Conservation (phyloP, 2,797 vertebrate species). For the Coendou prehensilis region DNA sequence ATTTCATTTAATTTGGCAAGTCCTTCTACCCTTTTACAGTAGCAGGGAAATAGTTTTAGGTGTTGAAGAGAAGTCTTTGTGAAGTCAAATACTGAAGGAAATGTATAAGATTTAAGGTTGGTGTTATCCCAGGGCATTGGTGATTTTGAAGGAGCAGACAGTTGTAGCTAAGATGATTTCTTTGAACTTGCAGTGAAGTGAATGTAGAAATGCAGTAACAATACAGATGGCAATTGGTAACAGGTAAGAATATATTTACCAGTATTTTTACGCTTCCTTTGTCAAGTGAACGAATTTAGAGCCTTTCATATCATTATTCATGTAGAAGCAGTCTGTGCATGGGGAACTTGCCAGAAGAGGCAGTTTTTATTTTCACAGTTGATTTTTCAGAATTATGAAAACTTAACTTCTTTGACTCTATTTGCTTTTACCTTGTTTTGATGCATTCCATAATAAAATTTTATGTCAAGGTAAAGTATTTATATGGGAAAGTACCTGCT, state of each 20-base stretch:
- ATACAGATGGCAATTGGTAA: conserved; percentile 65
- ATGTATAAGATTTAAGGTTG: neutral
- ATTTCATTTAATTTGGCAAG: neutral
- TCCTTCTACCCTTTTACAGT: neutral
- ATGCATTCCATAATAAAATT: conserved; percentile 73
- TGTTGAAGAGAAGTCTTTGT: conserved; percentile 14
- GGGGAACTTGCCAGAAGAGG: conserved; percentile 63
- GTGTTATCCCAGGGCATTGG: neutral
- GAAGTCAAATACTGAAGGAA: neutral
- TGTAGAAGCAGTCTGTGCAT: conserved; percentile 42
- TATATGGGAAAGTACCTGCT: conserved; percentile 67
- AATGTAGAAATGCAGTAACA: conserved; percentile 58
- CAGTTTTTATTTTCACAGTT: conserved; percentile 79
- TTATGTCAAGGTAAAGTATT: conserved; percentile 71
- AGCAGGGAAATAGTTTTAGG: neutral
- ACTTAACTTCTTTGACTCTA: conserved; percentile 72
- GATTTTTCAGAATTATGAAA: conserved; percentile 78
- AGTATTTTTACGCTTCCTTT: conserved; percentile 61
- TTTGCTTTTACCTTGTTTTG: conserved; percentile 63
- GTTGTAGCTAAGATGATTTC: conserved; percentile 60
- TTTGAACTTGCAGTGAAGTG: conserved; percentile 45
- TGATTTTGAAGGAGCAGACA: conserved; percentile 37
- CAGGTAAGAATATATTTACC: conserved; percentile 62
- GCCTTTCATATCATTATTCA: conserved; percentile 63
- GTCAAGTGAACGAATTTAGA: conserved; percentile 63